Evolutionary conservation across 2,113 vertebrate species (phyloP), one percentile per base, ranked within the genome.

Genomic region (Forbesichthys agassizii): DNA sequence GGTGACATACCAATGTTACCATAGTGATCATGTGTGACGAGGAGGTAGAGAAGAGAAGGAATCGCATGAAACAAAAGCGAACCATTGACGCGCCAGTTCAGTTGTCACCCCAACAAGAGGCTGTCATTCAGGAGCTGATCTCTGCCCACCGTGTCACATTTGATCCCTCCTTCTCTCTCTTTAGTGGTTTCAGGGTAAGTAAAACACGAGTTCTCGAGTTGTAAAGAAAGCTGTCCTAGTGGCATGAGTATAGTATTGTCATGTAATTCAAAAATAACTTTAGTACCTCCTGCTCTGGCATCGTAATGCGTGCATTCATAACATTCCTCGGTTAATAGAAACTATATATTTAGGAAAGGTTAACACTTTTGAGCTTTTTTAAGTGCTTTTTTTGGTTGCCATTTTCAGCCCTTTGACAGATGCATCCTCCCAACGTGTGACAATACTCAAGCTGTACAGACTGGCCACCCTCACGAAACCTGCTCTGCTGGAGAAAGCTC

Each of bases 11-110:
- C 7, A 5, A 42, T 42, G 33, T 55, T 54, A 13, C 52, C 64
- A 7, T 7, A 93, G 93, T 93, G 84, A 91, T 93, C 81, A 93
- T 93, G 93, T 91, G 92, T 0, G 91, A 93, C 0, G 83, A 85
- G 0, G 92, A 90, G 0, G 89, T 93, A 77, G 87, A 91, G 73
- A 81, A 90, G 79, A 81, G 92, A 14, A 78, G 92, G 13, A 85
- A 84, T 49, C 67, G 87, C 33, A 92, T 93, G 77, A 88, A 74
- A 72, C 87, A 49, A 74, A 92, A 86, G 72, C 88, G 65, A 69
- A 84, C 73, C 79, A 71, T 69, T 5, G 56, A 52, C 0, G 73
- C 66, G 3, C 56, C 58, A 1, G 18, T 67, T 33, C 27, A 33
- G 1, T 82, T 93, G 64, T 86, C 88, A 0, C 71, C 78, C n/a